Conservation (phyloP, 2,888 invertebrate species). For the Ischnus inquisitorius region DNA sequence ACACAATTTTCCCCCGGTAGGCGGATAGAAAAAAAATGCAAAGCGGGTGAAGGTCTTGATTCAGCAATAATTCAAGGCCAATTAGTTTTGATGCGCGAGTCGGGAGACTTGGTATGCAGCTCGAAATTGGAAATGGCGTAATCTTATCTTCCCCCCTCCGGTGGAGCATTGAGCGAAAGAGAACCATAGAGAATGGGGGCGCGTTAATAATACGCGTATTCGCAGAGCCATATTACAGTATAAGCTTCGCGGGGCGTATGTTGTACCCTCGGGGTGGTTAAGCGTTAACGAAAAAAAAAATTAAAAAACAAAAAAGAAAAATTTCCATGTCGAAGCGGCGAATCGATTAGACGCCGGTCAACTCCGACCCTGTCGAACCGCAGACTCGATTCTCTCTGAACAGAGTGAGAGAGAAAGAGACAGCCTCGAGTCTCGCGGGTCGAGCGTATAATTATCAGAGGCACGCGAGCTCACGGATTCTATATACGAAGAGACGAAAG, state of each 20-base stretch:
- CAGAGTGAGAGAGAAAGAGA: constrained; percentile 16
- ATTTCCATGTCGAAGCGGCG: constrained; percentile 83
- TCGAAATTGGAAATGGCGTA: constrained; percentile 39
- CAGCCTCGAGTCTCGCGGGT: constrained; percentile 75
- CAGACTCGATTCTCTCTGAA: constrained; percentile 79
- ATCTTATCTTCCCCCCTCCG: constrained; percentile 20
- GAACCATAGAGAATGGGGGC: constrained; percentile 12
- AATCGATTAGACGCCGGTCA: constrained; percentile 85
- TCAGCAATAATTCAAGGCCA: not conserved
- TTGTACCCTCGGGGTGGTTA: constrained; percentile 50
- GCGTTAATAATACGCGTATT: constrained; percentile 49
- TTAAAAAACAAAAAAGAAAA: constrained; percentile 70
- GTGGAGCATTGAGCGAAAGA: not conserved
- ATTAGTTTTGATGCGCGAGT: not conserved
- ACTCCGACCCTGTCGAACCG: constrained; percentile 84
- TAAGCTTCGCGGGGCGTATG: constrained; percentile 34
- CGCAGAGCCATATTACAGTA: constrained; percentile 43
- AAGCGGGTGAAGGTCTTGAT: not conserved
- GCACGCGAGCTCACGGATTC: constrained; percentile 82
- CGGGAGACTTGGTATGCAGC: not conserved
- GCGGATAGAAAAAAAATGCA: too few relatives aligned
- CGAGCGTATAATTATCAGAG: constrained; percentile 84
- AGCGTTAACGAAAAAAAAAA: constrained; percentile 51
- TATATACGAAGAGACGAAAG: constrained; percentile 61
- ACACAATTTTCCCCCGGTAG: too few relatives aligned